Percentiles rank a stretch among this genome's conserved stretches.
Conservation (phyloP, 2,888 invertebrate species). For the Sesia bembeciformis region DNA sequence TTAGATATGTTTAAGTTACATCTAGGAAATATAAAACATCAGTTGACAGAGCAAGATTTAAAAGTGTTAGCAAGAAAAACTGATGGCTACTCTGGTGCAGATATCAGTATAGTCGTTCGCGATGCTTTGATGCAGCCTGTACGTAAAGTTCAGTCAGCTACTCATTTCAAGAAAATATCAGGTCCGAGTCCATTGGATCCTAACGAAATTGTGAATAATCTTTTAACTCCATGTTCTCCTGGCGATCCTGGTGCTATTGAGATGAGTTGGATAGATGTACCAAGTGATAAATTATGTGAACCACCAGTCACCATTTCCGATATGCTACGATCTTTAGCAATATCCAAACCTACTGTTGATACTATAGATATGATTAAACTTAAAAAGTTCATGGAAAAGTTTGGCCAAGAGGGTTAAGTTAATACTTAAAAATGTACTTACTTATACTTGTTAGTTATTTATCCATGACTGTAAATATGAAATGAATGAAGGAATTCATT, state of each 20-base stretch:
- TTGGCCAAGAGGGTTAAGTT: constrained; percentile 96
- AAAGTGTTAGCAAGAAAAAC: constrained; percentile 87
- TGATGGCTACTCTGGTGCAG: constrained; percentile 98
- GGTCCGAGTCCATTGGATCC: constrained; percentile 93
- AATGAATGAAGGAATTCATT: too few relatives aligned
- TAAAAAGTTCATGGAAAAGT: constrained; percentile 96
- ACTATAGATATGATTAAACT: constrained; percentile 95
- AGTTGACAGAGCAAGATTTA: constrained; percentile 88
- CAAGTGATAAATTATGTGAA: constrained; percentile 95
- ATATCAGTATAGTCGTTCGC: constrained; percentile 96
- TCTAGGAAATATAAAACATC: constrained; percentile 92
- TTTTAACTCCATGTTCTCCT: constrained; percentile 97
- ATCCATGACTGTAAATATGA: too few relatives aligned
- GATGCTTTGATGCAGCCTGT: constrained; percentile 99
- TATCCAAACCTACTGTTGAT: constrained; percentile 98
- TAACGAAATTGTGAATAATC: constrained; percentile 86
- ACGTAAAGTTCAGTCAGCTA: constrained; percentile 97
- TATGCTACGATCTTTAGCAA: constrained; percentile 92
- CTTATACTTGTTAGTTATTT: too few relatives aligned
- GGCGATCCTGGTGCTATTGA: constrained; percentile 95
- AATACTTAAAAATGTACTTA: too few relatives aligned
- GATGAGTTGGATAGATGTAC: constrained; percentile 98
- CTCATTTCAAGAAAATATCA: constrained; percentile 91
- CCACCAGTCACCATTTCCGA: constrained; percentile 98
- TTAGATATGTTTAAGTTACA: constrained; percentile 96